Evolutionary conservation across 1,140 invertebrate species (phyloP).

Genomic region (Ctenoplectra terminalis): DNA sequence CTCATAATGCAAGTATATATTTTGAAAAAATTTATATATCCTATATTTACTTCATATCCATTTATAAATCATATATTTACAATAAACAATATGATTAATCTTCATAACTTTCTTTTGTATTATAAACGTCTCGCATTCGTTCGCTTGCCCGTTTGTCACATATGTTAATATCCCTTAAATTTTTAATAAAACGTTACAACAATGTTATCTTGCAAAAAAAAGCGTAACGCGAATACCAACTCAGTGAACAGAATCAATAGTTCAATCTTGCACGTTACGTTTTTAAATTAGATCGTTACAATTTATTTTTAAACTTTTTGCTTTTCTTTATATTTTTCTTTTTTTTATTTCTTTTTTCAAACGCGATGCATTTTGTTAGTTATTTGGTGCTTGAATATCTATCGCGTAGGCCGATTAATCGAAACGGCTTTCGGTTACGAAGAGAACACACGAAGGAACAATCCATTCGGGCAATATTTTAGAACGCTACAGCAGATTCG

Average conservation of each 20-base stretch:
- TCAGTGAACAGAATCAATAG: not conserved
- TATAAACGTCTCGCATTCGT: not conserved
- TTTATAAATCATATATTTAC: constrained; percentile 53
- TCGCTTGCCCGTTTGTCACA: not conserved
- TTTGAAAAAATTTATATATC: constrained; percentile 50
- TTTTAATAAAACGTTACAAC: not conserved
- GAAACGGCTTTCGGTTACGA: not conserved
- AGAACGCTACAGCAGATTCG: not conserved
- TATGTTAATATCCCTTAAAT: not conserved
- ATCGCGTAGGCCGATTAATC: constrained; percentile 1
- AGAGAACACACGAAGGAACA: constrained; percentile 1
- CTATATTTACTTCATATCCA: constrained; percentile 32
- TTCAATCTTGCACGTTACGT: not conserved
- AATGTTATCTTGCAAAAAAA: not conserved
- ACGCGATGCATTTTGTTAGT: not conserved
- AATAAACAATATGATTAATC: constrained; percentile 40
- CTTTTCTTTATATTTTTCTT: too few relatives aligned
- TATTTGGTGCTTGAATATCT: not conserved
- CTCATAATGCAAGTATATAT: constrained; percentile 25
- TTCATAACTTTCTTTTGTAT: constrained; percentile 19
- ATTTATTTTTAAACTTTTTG: not conserved
- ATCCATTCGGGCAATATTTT: not conserved
- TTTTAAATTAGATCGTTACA: not conserved
- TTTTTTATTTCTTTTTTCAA: not conserved
- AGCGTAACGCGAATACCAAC: not conserved